A percentile compares a stretch with the other conserved stretches of the same genome.
These are phyloP conservation scores for Aplysina aerophoba DNA, from an alignment of 37 sponge, comb jelly and placozoan genomes.

Conservation along the genomic window DNA sequence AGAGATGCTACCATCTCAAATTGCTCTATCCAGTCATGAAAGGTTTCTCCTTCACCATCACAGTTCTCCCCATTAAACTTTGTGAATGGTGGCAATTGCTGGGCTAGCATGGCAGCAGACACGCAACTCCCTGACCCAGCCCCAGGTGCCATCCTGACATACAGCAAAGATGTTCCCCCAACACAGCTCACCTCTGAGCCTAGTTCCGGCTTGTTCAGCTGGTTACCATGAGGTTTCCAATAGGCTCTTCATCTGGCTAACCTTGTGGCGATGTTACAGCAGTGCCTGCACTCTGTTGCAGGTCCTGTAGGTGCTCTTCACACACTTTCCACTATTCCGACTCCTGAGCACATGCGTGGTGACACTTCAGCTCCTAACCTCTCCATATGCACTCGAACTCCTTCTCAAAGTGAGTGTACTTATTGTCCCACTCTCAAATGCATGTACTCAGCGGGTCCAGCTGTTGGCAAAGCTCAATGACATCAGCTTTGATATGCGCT, in stretches of 20 bases:
- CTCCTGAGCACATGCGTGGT: slow-evolving; percentile 8
- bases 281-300: background rate
- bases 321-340: background rate
- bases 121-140: background rate
- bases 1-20: slow-evolving; percentile 48
- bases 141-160: too few relatives aligned
- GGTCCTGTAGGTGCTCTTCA: slow-evolving; percentile 3
- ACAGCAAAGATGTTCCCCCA: too few relatives aligned
- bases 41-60: slow-evolving; percentile 43
- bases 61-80: slow-evolving; percentile 50
- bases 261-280: too few relatives aligned
- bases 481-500: too few relatives aligned
- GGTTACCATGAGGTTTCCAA: too few relatives aligned
- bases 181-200: too few relatives aligned
- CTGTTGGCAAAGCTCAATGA: too few relatives aligned
- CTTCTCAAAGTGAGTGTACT: slow-evolving; percentile 94
- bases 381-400: slow-evolving; percentile 73
- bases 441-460: too few relatives aligned
- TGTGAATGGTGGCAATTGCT: slow-evolving; percentile 47
- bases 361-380: slow-evolving; percentile 67
- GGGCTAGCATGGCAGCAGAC: slow-evolving; percentile 10
- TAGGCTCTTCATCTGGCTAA: background rate
- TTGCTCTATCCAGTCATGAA: slow-evolving; percentile 60
- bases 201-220: too few relatives aligned
- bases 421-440: background rate